Evolutionary conservation across 2,888 invertebrate genomes (phyloP), one percentile per base, ranked within the genome.

Genomic region (Eupelmus urozonus): DNA sequence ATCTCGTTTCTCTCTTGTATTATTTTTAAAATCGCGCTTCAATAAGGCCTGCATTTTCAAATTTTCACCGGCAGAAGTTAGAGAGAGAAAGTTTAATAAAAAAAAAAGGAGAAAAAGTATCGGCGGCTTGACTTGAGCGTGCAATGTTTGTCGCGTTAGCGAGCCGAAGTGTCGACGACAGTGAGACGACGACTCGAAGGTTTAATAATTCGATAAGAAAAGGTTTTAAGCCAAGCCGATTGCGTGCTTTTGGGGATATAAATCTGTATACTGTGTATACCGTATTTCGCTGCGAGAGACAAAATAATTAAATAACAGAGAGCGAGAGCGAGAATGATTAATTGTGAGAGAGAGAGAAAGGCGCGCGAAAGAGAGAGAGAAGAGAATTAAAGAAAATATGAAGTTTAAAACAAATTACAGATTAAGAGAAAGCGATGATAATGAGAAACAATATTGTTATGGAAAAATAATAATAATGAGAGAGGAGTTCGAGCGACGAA

Each of bases 191-290:
- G 29, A 51, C 29, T 51, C 51, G 20, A 66, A 53, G 51, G 51
- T 53, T 45, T 16, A 29, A 51, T 55, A 34, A 53, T 45, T 42
- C 25, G 45, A 60, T 29, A 27, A 69, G 53, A 63, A 9, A 71
- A 83, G 77, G 65, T 83, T 83, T 84, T 83, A 83, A 87, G 86
- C 84, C 87, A 87, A 84, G 83, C 86, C 84, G 83, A 82, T n/a
- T n/a, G 80, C 81, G 82, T 85, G 84, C 86, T 87, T 88, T 88
- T 87, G 85, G 84, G 85, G 81, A 85, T 87, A n/a, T n/a, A 85
- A 87, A 86, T 85, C 86, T 88, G 88, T 88, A 88, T 88, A 88
- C 88, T 87, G 83, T 87, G 88, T 88, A 88, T 88, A 87, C 87
- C 84, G 85, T 87, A 85, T 88, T 87, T 87, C 86, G 85, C 85